Evolutionary conservation across 2,797 vertebrate genomes (phyloP).

Genomic region (Podarcis lilfordi): DNA sequence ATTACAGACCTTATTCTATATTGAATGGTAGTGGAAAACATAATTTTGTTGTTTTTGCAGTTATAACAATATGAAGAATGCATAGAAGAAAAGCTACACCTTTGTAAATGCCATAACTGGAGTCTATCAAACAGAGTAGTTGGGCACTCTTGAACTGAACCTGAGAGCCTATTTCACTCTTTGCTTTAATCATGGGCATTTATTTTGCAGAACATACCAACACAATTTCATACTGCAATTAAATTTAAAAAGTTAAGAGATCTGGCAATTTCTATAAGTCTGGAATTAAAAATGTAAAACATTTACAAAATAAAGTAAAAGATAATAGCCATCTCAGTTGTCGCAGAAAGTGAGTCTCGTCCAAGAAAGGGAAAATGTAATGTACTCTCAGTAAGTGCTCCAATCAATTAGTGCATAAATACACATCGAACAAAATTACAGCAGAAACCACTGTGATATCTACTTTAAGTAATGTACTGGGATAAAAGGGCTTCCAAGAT

Average conservation of each 20-base stretch:
- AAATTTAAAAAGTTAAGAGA: neutral
- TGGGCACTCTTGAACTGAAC: neutral
- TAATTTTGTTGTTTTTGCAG: neutral
- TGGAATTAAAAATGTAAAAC: neutral
- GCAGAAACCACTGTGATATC: neutral
- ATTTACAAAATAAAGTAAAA: neutral
- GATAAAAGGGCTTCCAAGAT: neutral
- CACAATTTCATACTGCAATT: neutral
- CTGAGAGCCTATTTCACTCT: neutral
- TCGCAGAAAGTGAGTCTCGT: neutral
- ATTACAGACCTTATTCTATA: neutral
- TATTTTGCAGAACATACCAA: neutral
- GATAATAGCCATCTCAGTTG: neutral
- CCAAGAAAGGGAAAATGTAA: neutral
- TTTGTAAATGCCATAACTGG: neutral
- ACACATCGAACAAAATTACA: neutral
- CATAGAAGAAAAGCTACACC: neutral
- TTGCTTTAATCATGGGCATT: neutral
- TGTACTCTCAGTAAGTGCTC: neutral
- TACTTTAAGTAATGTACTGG: neutral
- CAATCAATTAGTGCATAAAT: neutral
- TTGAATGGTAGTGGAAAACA: neutral
- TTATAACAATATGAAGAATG: neutral
- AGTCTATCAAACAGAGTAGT: neutral
- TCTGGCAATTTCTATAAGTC: neutral